Evolutionary conservation across 2,113 vertebrate species (phyloP), one percentile per base, ranked within the genome.

Genomic region (Amphilophus citrinellus): DNA sequence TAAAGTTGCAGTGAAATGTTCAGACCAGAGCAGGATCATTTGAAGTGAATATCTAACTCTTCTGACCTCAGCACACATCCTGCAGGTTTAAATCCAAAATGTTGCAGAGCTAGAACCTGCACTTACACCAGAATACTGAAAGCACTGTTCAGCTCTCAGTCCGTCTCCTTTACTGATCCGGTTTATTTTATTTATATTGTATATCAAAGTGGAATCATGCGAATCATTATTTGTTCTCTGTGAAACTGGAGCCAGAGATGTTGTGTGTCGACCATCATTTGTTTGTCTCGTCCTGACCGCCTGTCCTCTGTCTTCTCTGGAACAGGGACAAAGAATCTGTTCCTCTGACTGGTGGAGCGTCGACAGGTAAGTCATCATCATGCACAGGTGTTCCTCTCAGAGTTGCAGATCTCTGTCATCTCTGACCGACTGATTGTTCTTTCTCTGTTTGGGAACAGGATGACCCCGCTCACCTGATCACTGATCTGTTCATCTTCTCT

Each of bases 201-300:
- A 37, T 62, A 63, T 37, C 6, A n/a, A 37, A 63, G 61, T 63
- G 10, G 11, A 39, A 39, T 63, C 32, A 63, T 5, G 35, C 2
- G 35, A n/a, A 0, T 39, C 35, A 13, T 7, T 39, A 0, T 0
- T 63, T 37, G 32, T 30, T 30, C 6, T 10, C 0, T 7, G 6
- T 39, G 18, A 63, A 63, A 39, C 61, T 63, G 35, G 61, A 63
- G 37, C 37, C 35, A 62, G 0, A 18, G 37, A n/a, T 39, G 61
- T 39, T 39, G 13, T 18, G 2, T n/a, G 61, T 39, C n/a, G 61
- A 2, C 39, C 39, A 0, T 63, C 3, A 14, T 63, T 39, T 2
- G 2, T 11, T 63, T 63, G 35, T 63, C 27, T 30, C 9, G 7
- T 39, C 7, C 39, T 63, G 60, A 61, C 0, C 0, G 0, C 18